Evolutionary conservation across 2,113 vertebrate species (phyloP).

Genomic region (Lontra canadensis): DNA sequence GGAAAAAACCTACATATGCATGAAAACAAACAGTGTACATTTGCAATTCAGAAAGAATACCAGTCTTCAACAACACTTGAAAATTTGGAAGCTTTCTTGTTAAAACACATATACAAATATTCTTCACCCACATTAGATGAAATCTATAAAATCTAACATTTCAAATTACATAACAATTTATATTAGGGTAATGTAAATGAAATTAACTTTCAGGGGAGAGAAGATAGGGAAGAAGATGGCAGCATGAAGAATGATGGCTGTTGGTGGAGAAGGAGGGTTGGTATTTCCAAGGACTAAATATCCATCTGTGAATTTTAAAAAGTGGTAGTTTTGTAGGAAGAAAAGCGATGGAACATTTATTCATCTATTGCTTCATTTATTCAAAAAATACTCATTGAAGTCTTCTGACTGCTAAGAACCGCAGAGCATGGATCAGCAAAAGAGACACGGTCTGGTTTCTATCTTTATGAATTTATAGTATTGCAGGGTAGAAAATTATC

Average conservation of each 20-base stretch:
- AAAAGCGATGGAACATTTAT: background rate
- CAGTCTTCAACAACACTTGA: background rate
- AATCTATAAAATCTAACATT: background rate
- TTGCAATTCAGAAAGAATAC: background rate
- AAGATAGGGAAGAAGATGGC: background rate
- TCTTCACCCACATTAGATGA: background rate
- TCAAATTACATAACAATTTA: background rate
- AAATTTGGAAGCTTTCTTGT: background rate
- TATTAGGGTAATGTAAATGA: background rate
- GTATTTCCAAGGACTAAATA: background rate
- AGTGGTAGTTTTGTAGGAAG: background rate
- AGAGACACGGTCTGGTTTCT: background rate
- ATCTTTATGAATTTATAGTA: background rate
- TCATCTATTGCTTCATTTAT: background rate
- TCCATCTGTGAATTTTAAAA: background rate
- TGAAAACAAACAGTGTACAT: background rate
- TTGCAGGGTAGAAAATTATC: background rate
- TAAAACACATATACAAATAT: background rate
- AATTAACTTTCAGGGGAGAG: background rate
- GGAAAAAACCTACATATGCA: background rate
- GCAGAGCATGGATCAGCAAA: background rate
- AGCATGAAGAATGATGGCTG: background rate
- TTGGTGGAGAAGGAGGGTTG: background rate
- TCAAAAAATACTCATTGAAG: background rate
- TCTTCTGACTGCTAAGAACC: background rate